These are phyloP conservation scores for Episyrphus balteatus DNA, from an alignment of 1,140 invertebrate genomes.

Conservation along the genomic window DNA sequence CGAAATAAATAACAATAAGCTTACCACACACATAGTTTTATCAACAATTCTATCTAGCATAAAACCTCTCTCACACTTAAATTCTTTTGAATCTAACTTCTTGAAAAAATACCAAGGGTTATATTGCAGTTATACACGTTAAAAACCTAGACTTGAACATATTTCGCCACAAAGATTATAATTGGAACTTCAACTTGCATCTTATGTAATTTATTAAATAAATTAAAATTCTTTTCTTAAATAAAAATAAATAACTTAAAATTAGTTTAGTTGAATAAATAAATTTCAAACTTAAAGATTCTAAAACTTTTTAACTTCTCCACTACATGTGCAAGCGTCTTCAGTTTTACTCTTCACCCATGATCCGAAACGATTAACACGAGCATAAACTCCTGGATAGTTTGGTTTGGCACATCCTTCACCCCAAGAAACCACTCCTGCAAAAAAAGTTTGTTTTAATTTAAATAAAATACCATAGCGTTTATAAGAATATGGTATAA, in stretches of 20 bases:
- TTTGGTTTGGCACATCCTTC: conserved; percentile 66
- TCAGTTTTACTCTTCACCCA: conserved; percentile 59
- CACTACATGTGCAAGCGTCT: conserved; percentile 53
- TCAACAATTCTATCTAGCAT: too few relatives aligned
- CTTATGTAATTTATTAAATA: too few relatives aligned
- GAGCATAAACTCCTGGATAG: conserved; percentile 76
- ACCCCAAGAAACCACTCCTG: conserved; percentile 65
- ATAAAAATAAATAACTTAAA: conserved; percentile 4
- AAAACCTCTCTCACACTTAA: too few relatives aligned
- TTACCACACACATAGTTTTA: too few relatives aligned
- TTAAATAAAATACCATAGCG: background rate
- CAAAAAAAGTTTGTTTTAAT: background rate
- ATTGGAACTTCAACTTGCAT: too few relatives aligned
- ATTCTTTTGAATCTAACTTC: too few relatives aligned
- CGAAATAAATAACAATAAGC: too few relatives aligned
- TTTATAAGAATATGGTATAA: background rate
- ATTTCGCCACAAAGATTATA: too few relatives aligned
- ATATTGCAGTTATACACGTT: too few relatives aligned
- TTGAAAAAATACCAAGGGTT: too few relatives aligned
- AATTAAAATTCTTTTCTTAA: conserved; percentile 11
- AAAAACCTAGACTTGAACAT: too few relatives aligned
- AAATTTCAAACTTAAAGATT: conserved; percentile 4
- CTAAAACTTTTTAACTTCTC: background rate
- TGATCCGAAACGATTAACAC: conserved; percentile 62
- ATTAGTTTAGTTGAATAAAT: background rate